Percentiles rank a stretch among this genome's conserved stretches.
Conservation (phyloP, 2,888 invertebrate species). For the Tryphoninae sp. region DNA sequence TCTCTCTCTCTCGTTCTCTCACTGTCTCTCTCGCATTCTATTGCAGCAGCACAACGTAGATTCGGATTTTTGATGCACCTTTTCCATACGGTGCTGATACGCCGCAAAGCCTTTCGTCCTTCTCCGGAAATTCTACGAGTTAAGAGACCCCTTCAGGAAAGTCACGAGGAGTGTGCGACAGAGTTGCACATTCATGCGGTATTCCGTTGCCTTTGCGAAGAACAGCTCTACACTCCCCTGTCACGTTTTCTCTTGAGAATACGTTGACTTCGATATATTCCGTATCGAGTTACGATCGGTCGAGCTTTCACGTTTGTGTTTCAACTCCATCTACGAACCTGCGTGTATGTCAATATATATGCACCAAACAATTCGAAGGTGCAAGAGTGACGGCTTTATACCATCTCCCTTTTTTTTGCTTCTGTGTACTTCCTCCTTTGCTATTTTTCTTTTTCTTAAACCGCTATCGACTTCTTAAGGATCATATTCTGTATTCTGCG, state of each 20-base stretch:
- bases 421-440: conserved; percentile 8
- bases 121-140: conserved; percentile 38
- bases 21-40: conserved; percentile 46
- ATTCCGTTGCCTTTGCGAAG: conserved; percentile 70
- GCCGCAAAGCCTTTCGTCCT: conserved; percentile 12
- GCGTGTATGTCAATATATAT: neutral
- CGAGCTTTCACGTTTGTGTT: conserved; percentile 60
- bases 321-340: conserved; percentile 9
- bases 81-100: conserved; percentile 24
- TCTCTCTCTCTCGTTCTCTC: conserved; percentile 33
- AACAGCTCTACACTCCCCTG: conserved; percentile 29
- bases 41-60: conserved; percentile 33
- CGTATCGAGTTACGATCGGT: conserved; percentile 75
- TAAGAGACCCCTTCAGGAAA: conserved; percentile 43
- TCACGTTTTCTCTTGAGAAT: conserved; percentile 69
- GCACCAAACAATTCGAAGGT: conserved; percentile 58
- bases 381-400: conserved; percentile 47
- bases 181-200: conserved; percentile 67
- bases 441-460: conserved; percentile 14
- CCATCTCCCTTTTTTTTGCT: conserved; percentile 9
- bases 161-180: conserved; percentile 3
- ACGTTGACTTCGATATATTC: conserved; percentile 69
- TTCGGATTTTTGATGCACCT: conserved; percentile 56
- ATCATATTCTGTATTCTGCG: conserved; percentile 18
- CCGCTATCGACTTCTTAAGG: conserved; percentile 32